Evolutionary conservation across 2,113 vertebrate genomes (phyloP), one percentile per base, ranked within the genome.

Genomic region (Dipodomys spectabilis): DNA sequence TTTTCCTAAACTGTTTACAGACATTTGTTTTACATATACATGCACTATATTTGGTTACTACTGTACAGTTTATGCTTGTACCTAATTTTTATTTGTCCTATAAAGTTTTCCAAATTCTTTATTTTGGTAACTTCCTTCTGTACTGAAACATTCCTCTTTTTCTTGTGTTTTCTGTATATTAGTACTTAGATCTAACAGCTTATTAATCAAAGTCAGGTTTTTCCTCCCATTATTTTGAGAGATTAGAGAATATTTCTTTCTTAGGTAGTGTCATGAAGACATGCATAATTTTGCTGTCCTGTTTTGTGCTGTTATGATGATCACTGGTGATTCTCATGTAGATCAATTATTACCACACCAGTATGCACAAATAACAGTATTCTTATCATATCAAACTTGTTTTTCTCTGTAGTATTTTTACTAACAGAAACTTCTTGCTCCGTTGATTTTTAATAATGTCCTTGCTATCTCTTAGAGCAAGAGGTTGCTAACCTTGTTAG

Each of bases 121-220:
- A 23, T 74, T 91, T 93, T 64, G 22, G 64, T 82, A 65, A 82
- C 80, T 88, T 23, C 10, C 45, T 92, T 19, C 27, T 91, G 10
- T 68, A 62, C 23, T 67, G 44, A 72, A 45, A 39, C 28, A 4
- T 9, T 60, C 57, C 2, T 90, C 3, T 75, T 77, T 93, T 49
- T 7, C 2, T 90, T 94, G 20, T 64, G 9, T 85, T 88, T 82
- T 90, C 60, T 64, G 18, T 27, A 87, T 71, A 92, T 78, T 2
- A 6, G 11, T 75, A 82, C 2, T 71, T 77, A 75, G 9, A 80
- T 57, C 7, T 69, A 57, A 45, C 8, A 32, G 60, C 45, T 83
- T 91, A 71, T 28, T 57, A 57, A 57, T 75, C 30, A 67, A 62
- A 69, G 90, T 78, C 10, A 74, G 32, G 12, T 73, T 28, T 60